Evolutionary conservation across 2,113 vertebrate species (phyloP).

Genomic region (Perognathus longimembris): DNA sequence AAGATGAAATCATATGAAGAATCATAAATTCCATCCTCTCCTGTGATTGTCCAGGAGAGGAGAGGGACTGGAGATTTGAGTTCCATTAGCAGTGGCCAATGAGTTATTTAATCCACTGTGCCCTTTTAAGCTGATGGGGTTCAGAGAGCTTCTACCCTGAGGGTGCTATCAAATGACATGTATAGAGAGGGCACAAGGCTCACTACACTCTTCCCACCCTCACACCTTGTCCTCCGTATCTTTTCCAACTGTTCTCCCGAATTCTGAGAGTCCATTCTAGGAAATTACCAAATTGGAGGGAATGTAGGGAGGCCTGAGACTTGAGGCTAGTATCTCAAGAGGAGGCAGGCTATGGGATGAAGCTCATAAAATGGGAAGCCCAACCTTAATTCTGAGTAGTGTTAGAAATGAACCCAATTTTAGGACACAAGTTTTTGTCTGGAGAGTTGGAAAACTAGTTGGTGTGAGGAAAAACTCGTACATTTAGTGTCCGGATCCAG

Average conservation of each 20-base stretch:
- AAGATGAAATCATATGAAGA: background rate
- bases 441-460: background rate
- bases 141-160: background rate
- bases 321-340: background rate
- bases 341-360: background rate
- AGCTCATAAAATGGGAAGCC: background rate
- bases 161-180: background rate
- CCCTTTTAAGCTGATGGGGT: background rate
- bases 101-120: background rate
- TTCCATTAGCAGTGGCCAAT: background rate
- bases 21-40: background rate
- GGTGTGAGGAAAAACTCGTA: background rate
- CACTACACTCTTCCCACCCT: background rate
- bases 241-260: background rate
- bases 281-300: background rate
- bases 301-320: background rate
- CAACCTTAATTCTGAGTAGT: background rate
- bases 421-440: background rate
- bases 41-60: background rate
- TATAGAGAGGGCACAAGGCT: background rate
- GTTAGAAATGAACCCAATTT: constrained; percentile 1
- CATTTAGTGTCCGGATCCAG: background rate
- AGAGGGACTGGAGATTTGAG: background rate
- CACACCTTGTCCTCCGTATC: background rate
- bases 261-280: background rate